These are phyloP conservation scores for Danionella dracula DNA, from an alignment of 2,797 vertebrate genomes.

Conservation along the genomic window DNA sequence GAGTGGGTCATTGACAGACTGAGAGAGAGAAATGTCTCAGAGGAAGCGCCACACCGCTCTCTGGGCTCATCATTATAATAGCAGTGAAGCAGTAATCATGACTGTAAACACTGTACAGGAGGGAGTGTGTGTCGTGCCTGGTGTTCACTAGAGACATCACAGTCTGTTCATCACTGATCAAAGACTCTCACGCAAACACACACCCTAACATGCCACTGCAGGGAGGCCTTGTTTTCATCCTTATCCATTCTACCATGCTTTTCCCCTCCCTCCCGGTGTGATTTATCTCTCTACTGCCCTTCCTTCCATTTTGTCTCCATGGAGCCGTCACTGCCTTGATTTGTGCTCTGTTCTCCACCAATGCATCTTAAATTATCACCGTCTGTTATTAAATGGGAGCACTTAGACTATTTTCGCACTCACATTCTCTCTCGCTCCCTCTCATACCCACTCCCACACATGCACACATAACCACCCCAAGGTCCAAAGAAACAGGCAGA, in stretches of 20 bases:
- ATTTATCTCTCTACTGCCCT: slow-evolving; percentile 47
- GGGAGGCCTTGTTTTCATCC: slow-evolving; percentile 21
- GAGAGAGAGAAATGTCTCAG: slow-evolving; percentile 8
- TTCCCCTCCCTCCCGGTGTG: slow-evolving; percentile 22
- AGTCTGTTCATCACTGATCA: slow-evolving; percentile 25
- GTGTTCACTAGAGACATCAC: slow-evolving; percentile 28
- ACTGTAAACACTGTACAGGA: slow-evolving; percentile 31
- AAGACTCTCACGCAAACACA: not conserved
- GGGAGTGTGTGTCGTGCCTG: slow-evolving; percentile 11
- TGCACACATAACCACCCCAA: not conserved
- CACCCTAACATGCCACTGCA: not conserved
- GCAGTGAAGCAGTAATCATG: slow-evolving; percentile 31
- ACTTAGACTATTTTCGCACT: slow-evolving; percentile 35
- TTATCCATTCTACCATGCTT: not conserved
- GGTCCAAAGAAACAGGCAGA: too few species aligned
- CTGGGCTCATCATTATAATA: slow-evolving; percentile 33
- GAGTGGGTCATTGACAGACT: slow-evolving; percentile 27
- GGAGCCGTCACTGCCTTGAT: slow-evolving; percentile 43
- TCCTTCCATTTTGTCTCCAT: slow-evolving; percentile 41
- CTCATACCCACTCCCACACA: not conserved
- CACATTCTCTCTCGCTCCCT: not conserved
- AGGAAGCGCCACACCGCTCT: slow-evolving; percentile 3
- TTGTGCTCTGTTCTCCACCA: slow-evolving; percentile 45
- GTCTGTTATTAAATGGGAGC: slow-evolving; percentile 53
- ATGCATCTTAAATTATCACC: slow-evolving; percentile 54